Conservation (phyloP, 2,797 vertebrate species). For the Pseudopleuronectes americanus region DNA sequence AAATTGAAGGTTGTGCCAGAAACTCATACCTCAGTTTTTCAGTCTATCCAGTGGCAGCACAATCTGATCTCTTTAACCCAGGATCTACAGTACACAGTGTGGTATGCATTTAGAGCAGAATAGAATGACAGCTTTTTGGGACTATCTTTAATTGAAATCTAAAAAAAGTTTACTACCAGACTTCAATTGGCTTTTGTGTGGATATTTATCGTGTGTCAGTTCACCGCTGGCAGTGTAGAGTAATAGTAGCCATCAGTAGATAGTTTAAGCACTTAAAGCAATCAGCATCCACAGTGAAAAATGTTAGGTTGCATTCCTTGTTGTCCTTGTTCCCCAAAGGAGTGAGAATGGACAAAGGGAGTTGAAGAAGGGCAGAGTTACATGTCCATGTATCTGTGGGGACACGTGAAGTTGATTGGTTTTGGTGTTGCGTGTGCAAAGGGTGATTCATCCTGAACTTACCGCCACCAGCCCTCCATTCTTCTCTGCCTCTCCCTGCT, state of each 20-base stretch:
- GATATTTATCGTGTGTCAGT: neutral
- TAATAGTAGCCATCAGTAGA: neutral
- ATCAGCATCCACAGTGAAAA: conserved; percentile 34
- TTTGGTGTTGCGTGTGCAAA: conserved; percentile 5
- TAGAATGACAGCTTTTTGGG: neutral
- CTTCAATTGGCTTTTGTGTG: conserved; percentile 3
- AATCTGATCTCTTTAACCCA: neutral
- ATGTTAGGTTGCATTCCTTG: neutral
- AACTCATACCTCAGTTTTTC: neutral
- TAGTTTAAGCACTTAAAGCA: neutral
- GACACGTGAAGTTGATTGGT: conserved; percentile 29
- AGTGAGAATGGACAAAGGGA: conserved; percentile 4
- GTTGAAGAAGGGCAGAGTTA: conserved; percentile 9
- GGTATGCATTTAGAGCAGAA: neutral
- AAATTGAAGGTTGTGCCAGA: neutral
- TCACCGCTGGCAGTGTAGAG: conserved; percentile 13
- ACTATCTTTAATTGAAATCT: conserved; percentile 2
- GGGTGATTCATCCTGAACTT: conserved; percentile 17
- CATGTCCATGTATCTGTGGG: conserved; percentile 15
- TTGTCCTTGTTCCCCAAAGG: conserved; percentile 8
- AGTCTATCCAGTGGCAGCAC: neutral
- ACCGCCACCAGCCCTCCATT: neutral
- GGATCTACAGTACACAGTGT: neutral
- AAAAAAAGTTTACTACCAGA: too few relatives aligned
- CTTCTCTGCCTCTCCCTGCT: neutral